Conservation (phyloP, 2,113 vertebrate species). For the Boleophthalmus pectinirostris region DNA sequence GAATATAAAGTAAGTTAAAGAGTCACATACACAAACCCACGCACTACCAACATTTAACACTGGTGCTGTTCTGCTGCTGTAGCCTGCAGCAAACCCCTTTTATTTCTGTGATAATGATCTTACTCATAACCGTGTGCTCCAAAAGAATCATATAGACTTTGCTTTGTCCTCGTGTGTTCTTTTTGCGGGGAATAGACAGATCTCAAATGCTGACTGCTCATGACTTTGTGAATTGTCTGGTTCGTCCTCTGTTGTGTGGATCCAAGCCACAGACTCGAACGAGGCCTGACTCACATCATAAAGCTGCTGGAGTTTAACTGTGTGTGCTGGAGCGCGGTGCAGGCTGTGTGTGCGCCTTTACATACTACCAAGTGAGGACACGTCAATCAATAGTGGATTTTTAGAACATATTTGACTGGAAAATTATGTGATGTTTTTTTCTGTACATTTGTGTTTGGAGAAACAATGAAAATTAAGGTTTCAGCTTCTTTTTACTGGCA, state of each 20-base stretch:
- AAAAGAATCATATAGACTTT: conserved; percentile 5
- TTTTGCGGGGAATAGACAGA: conserved; percentile 21
- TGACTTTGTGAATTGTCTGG: conserved; percentile 38
- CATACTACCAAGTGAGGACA: not conserved
- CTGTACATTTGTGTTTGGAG: too few relatives aligned
- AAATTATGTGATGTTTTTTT: not conserved
- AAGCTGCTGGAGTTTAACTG: conserved; percentile 32
- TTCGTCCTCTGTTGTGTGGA: conserved; percentile 52
- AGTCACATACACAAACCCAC: conserved; percentile 46
- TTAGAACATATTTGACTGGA: not conserved
- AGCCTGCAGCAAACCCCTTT: conserved; percentile 26
- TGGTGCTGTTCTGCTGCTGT: conserved; percentile 23
- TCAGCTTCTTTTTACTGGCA: too few relatives aligned
- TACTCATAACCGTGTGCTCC: conserved; percentile 9
- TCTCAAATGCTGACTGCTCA: conserved; percentile 41
- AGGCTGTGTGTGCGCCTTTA: conserved; percentile 29
- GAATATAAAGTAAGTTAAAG: conserved; percentile 98
- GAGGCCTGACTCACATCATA: conserved; percentile 48
- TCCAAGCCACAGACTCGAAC: conserved; percentile 58
- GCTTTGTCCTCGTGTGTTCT: not conserved
- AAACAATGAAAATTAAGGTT: too few relatives aligned
- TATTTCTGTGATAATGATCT: conserved; percentile 27
- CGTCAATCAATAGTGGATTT: not conserved
- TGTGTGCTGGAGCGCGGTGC: conserved; percentile 33
- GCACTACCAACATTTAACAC: conserved; percentile 42